Conservation (phyloP, 1,140 invertebrate genomes). For the Drosophila pruinosa region DNA sequence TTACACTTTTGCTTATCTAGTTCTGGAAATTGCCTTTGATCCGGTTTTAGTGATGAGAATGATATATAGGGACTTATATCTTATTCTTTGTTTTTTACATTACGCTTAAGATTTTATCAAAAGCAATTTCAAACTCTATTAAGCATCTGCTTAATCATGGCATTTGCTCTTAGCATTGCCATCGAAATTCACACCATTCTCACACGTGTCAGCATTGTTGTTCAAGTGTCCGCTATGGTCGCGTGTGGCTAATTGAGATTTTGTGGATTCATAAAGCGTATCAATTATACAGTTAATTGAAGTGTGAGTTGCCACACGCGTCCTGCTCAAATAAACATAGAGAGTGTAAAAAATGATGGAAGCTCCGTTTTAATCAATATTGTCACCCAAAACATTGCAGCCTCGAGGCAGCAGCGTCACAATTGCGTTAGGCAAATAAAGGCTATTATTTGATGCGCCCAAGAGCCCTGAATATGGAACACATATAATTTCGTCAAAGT, state of each 20-base stretch:
- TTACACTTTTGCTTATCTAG: neutral
- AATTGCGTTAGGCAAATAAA: conserved; percentile 44
- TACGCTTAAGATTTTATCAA: neutral
- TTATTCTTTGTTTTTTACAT: neutral
- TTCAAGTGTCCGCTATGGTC: conserved; percentile 47
- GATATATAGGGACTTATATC: no score
- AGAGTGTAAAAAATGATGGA: conserved; percentile 24
- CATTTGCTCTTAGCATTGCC: neutral
- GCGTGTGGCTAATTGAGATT: conserved; percentile 62
- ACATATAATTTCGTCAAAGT: conserved; percentile 64
- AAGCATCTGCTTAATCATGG: neutral
- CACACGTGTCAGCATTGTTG: conserved; percentile 48
- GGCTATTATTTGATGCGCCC: neutral
- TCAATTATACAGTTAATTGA: conserved; percentile 71
- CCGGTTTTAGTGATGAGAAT: neutral
- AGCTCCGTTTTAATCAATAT: conserved; percentile 14
- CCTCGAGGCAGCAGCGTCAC: conserved; percentile 27
- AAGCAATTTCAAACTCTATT: neutral
- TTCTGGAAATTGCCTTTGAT: neutral
- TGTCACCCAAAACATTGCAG: neutral
- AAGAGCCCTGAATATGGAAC: conserved; percentile 28
- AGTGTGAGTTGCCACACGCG: conserved; percentile 14
- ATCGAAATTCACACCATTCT: conserved; percentile 54
- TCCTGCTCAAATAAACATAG: conserved; percentile 1
- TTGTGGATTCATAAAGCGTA: conserved; percentile 52